Evolutionary conservation across 2,888 invertebrate genomes (phyloP).

Genomic region (Ellobium chinense): DNA sequence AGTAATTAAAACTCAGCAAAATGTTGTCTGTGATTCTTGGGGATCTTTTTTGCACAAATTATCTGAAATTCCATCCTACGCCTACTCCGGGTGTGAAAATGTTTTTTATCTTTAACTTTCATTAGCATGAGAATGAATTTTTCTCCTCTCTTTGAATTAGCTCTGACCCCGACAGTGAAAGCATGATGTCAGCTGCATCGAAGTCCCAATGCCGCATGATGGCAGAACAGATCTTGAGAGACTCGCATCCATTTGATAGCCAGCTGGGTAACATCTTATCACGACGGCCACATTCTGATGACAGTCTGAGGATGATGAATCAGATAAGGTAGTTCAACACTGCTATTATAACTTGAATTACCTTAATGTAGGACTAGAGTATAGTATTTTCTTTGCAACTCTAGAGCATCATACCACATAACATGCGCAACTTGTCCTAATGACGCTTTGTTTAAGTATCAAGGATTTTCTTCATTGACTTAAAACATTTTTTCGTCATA

Average conservation of each 20-base stretch:
- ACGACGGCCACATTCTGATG: conserved; percentile 67
- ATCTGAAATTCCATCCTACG: background rate
- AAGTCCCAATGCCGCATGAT: conserved; percentile 65
- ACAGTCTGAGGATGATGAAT: conserved; percentile 57
- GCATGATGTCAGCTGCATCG: conserved; percentile 58
- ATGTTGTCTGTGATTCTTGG: too few relatives aligned
- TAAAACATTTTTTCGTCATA: too few relatives aligned
- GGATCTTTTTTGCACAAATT: background rate
- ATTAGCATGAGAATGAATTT: too few relatives aligned
- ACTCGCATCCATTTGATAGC: conserved; percentile 68
- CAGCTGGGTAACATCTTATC: conserved; percentile 71
- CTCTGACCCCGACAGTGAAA: conserved; percentile 49
- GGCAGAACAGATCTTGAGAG: conserved; percentile 70
- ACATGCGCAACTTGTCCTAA: too few relatives aligned
- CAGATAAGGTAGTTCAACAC: conserved; percentile 54
- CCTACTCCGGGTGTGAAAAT: background rate
- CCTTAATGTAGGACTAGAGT: too few relatives aligned
- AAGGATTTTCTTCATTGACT: too few relatives aligned
- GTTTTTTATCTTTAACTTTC: background rate
- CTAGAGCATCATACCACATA: too few relatives aligned
- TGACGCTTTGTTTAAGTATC: too few relatives aligned
- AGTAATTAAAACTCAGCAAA: too few relatives aligned
- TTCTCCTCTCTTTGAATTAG: too few relatives aligned
- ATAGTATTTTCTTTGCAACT: too few relatives aligned
- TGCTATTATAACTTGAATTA: too few relatives aligned